Base-by-base conservation (phyloP, 2,888 invertebrate genomes). In the Plutella xylostella region DNA sequence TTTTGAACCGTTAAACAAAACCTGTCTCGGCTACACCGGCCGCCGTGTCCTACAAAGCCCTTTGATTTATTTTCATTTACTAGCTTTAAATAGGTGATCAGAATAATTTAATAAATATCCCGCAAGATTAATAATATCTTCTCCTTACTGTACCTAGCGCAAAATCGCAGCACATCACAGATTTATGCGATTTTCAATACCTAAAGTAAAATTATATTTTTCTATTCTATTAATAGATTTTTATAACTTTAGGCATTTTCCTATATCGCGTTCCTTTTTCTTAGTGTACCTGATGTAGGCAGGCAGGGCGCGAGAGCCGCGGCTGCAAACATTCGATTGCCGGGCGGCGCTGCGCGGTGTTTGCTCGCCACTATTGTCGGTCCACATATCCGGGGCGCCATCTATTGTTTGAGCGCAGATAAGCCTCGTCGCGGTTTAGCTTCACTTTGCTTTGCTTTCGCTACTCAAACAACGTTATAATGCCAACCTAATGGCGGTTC, bases 341-440 rank as follows among this genome's bases (percentile, higher is more conserved):
- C n/a, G n/a, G n/a, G n/a, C n/a, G n/a, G n/a, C n/a, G n/a, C n/a
- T n/a, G n/a, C 39, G 39, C 20, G 19, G 12, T 63, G 60, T 65
- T 66, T 68, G 56, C 63, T 63, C 68, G 51, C 69, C 64, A 46
- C 18, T 39, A 64, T 58, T 74, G 69, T 74, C 72, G 72, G 70
- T 60, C 58, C 63, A 60, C 62, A 65, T 68, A 68, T 71, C 68
- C 65, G 56, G 56, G 56, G 55, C 63, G 62, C 59, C 64, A 68
- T 71, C 68, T 72, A 68, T 72, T 74, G 70, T 76, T 73, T 74
- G 67, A 55, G 57, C 62, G 55, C 50, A 63, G 63, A 71, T 74
- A 66, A 74, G 63, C 60, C 53, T 53, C 61, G 60, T 62, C 61
- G 61, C 65, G 39, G 39, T 9, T 31, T n/a, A 40, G 17, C 40